phyloP scores from a whole-genome alignment of 2,113 vertebrate species.

The Prunella himalayana region DNA sequence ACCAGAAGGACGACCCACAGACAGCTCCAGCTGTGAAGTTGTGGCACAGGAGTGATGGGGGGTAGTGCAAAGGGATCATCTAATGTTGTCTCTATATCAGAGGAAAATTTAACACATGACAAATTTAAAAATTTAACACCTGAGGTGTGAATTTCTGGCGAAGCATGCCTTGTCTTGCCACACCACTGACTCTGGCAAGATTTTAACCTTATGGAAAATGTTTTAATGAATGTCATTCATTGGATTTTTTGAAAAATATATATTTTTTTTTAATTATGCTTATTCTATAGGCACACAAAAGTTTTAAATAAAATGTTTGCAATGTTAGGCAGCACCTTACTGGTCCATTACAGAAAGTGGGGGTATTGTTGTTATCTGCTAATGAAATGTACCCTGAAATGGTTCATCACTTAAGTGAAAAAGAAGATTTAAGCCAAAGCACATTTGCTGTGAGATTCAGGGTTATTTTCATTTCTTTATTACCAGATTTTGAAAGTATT shows the following conservation, averaged over 20 bases:
- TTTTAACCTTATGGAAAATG: neutral
- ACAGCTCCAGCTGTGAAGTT: rapidly evolving
- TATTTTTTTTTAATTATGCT: rapidly evolving
- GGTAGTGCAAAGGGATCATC: neutral
- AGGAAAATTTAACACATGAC: neutral
- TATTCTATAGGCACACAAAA: neutral
- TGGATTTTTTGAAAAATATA: neutral
- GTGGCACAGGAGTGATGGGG: neutral
- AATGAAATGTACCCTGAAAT: neutral
- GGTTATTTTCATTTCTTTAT: neutral
- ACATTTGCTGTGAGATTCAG: neutral
- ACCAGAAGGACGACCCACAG: neutral
- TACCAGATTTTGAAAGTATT: neutral
- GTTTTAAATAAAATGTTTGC: neutral
- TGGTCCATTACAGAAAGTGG: neutral
- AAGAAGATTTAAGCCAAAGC: neutral
- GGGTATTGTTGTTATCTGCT: neutral
- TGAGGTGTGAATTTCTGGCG: neutral
- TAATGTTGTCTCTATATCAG: neutral
- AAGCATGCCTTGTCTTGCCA: neutral
- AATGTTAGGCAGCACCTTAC: neutral
- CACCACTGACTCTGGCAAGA: neutral
- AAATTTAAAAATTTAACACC: too few species aligned
- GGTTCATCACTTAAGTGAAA: neutral
- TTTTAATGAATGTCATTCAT: neutral